Conservation (phyloP, 1,140 invertebrate genomes). For the Magallana angulata region DNA sequence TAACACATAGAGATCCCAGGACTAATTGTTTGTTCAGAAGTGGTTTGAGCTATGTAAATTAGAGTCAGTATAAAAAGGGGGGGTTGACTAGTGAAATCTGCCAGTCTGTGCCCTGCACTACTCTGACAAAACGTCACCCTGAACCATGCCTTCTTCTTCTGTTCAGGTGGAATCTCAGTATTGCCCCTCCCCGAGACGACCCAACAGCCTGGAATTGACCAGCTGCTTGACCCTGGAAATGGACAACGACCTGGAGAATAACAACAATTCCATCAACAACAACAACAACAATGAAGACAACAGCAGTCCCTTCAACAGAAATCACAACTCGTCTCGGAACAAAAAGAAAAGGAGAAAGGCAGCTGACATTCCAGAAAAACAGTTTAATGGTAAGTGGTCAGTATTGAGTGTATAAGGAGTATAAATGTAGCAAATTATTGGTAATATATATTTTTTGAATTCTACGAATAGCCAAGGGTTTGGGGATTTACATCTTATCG, state of each 20-base stretch:
- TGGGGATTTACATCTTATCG: neutral
- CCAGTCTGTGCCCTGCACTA: neutral
- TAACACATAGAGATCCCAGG: neutral
- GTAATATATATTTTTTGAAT: neutral
- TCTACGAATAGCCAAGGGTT: neutral
- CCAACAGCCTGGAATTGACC: constrained; percentile 72
- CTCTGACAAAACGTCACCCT: too few relatives aligned
- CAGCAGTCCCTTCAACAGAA: constrained; percentile 52
- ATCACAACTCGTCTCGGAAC: constrained; percentile 60
- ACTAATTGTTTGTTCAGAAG: constrained; percentile 5
- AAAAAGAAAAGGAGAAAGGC: constrained; percentile 74
- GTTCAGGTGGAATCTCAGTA: constrained; percentile 69
- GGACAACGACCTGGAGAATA: constrained; percentile 67
- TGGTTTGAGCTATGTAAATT: constrained; percentile 18
- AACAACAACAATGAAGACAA: constrained; percentile 50
- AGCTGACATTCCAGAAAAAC: constrained; percentile 73
- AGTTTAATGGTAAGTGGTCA: constrained; percentile 72
- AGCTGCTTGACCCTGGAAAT: constrained; percentile 70
- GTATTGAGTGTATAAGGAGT: too few relatives aligned
- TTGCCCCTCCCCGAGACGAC: constrained; percentile 66
- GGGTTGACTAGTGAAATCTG: neutral
- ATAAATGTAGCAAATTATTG: neutral
- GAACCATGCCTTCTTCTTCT: neutral
- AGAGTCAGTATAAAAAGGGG: neutral
- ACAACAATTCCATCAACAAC: constrained; percentile 59